Evolutionary conservation across 2,113 vertebrate genomes (phyloP).

Genomic region (Ascaphus truei): DNA sequence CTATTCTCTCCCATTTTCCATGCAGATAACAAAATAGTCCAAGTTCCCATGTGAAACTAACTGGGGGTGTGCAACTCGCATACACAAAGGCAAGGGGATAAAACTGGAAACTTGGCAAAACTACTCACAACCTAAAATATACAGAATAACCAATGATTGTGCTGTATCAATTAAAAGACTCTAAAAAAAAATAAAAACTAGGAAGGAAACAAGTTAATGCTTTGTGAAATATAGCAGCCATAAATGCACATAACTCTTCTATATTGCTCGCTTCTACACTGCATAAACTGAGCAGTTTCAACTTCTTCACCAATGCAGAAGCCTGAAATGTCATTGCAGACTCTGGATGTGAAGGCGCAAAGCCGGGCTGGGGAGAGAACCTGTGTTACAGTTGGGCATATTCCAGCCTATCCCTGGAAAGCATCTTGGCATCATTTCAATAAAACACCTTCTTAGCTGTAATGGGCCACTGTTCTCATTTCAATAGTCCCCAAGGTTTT

Average conservation of each 20-base stretch:
- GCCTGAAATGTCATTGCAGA: not conserved
- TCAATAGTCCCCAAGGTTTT: constrained; percentile 81
- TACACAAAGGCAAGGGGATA: not conserved
- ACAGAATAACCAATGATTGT: constrained; percentile 30
- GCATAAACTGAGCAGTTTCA: constrained; percentile 11
- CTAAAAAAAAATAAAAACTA: constrained; percentile 21
- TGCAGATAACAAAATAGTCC: too few species aligned
- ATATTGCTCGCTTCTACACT: constrained; percentile 23
- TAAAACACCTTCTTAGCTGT: constrained; percentile 91
- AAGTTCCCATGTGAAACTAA: too few species aligned
- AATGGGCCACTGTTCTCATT: constrained; percentile 85
- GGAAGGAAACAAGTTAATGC: constrained; percentile 1
- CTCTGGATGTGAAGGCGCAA: constrained; percentile 1
- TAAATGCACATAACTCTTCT: constrained; percentile 25
- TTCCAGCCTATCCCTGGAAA: constrained; percentile 60
- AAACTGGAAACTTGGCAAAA: too few species aligned
- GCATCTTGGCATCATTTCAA: constrained; percentile 70
- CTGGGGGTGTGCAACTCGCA: not conserved
- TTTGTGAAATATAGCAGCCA: constrained; percentile 29
- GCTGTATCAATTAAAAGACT: not conserved
- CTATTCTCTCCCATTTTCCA: too few species aligned
- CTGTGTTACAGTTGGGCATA: constrained; percentile 36
- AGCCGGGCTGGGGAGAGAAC: constrained; percentile 36
- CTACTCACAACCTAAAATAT: too few species aligned
- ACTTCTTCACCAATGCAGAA: not conserved